Percentiles rank a stretch among this genome's conserved stretches.
Conservation (phyloP, 2,888 invertebrate species). For the Alsophila aescularia region DNA sequence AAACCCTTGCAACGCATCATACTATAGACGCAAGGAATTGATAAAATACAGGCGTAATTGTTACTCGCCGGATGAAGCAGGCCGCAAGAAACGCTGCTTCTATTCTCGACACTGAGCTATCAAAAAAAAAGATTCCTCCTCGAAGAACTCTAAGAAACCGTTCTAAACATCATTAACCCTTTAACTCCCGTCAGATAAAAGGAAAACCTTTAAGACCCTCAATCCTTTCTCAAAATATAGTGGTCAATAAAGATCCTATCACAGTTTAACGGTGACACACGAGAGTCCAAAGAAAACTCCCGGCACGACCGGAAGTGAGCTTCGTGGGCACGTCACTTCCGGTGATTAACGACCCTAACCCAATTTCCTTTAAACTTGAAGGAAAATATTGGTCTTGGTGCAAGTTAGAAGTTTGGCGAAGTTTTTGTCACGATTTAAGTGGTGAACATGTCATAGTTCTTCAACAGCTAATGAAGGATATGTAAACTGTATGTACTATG, state of each 20-base stretch:
- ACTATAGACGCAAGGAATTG: no score
- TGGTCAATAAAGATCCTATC: conserved; percentile 35
- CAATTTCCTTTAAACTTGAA: conserved; percentile 70
- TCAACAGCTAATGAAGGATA: no score
- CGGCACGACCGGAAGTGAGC: conserved; percentile 51
- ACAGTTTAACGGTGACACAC: conserved; percentile 19
- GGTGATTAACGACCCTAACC: conserved; percentile 72
- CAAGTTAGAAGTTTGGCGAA: conserved; percentile 29
- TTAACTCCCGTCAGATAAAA: background rate
- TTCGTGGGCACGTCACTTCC: conserved; percentile 61
- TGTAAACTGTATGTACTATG: no score
- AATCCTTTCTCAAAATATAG: conserved; percentile 22
- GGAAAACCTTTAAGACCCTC: conserved; percentile 2
- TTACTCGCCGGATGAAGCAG: no score
- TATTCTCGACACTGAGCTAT: no score
- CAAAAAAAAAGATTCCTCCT: no score
- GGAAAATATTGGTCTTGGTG: conserved; percentile 56
- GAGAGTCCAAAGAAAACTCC: conserved; percentile 19
- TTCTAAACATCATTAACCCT: background rate
- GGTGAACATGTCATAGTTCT: no score
- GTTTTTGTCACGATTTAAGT: conserved; percentile 10
- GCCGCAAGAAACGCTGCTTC: no score
- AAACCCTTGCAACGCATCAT: no score
- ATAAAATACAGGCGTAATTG: no score
- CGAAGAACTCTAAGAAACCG: no score